These are phyloP conservation scores for Eulemur rubriventer DNA, from an alignment of 2,797 vertebrate genomes.

Conservation along the genomic window DNA sequence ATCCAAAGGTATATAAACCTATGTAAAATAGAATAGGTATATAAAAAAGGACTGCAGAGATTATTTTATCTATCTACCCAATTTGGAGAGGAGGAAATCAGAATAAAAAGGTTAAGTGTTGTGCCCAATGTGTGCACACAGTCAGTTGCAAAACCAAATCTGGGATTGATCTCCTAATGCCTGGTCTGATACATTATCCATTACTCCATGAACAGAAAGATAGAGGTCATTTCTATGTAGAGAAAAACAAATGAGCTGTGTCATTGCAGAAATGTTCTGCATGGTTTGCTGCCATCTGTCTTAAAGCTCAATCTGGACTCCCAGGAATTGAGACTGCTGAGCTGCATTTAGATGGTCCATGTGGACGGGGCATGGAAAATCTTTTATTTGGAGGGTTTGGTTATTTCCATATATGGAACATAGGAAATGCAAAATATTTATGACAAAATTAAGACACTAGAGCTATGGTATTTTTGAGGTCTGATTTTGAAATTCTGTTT, in stretches of 20 bases:
- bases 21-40: background rate
- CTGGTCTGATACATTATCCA: background rate
- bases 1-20: background rate
- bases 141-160: conserved; percentile 39
- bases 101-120: background rate
- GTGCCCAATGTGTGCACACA: background rate
- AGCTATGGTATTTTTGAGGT: background rate
- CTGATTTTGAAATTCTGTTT: background rate
- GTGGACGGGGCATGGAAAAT: conserved; percentile 28
- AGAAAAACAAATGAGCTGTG: conserved; percentile 73
- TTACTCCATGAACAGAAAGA: conserved; percentile 42
- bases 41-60: background rate
- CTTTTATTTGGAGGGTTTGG: background rate
- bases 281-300: conserved; percentile 76
- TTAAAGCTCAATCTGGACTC: conserved; percentile 66
- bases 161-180: conserved; percentile 19
- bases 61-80: background rate
- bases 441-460: background rate
- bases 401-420: background rate
- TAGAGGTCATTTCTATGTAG: conserved; percentile 74
- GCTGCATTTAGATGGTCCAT: conserved; percentile 51
- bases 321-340: conserved; percentile 48
- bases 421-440: background rate
- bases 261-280: conserved; percentile 74
- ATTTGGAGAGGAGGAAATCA: conserved; percentile 13